Evolutionary conservation across 2,113 vertebrate genomes (phyloP).

Genomic region (Tragulus kanchil): DNA sequence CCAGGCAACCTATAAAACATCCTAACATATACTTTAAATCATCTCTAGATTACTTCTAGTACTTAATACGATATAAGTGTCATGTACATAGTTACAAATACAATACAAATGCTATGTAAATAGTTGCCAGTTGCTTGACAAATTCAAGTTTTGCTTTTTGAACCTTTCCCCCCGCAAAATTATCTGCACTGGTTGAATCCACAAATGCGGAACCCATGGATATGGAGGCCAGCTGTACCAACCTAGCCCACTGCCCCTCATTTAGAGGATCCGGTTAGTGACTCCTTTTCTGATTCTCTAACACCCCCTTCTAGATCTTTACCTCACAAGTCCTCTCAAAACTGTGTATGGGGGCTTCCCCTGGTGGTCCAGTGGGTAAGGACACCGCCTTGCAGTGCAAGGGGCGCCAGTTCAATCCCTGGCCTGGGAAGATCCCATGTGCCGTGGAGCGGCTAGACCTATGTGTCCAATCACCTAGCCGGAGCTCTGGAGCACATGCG

Average conservation of each 20-base stretch:
- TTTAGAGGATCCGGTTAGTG: background rate
- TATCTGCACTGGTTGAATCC: background rate
- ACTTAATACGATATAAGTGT: background rate
- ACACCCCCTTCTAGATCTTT: background rate
- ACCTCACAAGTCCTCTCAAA: background rate
- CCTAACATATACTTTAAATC: background rate
- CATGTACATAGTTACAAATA: background rate
- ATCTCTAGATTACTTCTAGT: background rate
- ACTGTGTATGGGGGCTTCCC: background rate
- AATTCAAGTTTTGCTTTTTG: background rate
- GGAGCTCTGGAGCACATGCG: too few species aligned
- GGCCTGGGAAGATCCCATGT: too few species aligned
- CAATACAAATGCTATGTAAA: background rate
- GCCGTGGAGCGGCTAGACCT: too few species aligned
- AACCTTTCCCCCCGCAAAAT: rapidly evolving
- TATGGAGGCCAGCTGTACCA: background rate
- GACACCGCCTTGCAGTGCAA: too few species aligned
- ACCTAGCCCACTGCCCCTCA: background rate
- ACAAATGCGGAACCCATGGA: background rate
- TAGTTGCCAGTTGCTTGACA: background rate
- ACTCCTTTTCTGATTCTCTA: background rate
- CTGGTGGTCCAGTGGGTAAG: too few species aligned
- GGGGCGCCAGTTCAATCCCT: too few species aligned
- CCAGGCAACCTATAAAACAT: background rate
- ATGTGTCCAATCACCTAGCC: too few species aligned